Evolutionary conservation across 2,797 vertebrate species (phyloP).

Genomic region (Triplophysa yarkandensis): DNA sequence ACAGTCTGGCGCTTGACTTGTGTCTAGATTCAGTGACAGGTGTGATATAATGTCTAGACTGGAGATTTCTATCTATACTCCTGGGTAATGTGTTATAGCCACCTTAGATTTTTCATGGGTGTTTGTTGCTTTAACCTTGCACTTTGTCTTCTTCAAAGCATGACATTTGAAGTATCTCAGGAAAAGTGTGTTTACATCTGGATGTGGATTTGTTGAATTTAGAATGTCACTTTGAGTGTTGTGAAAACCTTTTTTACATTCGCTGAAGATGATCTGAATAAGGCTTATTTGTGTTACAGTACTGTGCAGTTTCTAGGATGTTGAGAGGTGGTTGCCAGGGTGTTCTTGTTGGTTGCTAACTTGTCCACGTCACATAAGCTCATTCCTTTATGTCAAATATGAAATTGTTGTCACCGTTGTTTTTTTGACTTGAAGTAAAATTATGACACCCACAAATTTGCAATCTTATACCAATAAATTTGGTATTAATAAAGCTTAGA

Average conservation of each 20-base stretch:
- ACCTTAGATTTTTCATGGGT: slow-evolving; percentile 61
- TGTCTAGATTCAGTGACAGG: slow-evolving; percentile 58
- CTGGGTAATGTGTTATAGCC: slow-evolving; percentile 61
- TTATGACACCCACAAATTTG: no score
- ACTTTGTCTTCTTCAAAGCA: slow-evolving; percentile 57
- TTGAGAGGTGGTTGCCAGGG: background rate
- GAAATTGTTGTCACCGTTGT: background rate
- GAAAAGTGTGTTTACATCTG: no score
- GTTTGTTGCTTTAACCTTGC: slow-evolving; percentile 66
- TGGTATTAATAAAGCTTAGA: no score
- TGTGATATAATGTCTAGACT: slow-evolving; percentile 73
- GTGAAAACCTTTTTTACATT: background rate
- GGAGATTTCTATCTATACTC: slow-evolving; percentile 55
- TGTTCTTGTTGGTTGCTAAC: background rate
- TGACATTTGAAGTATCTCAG: no score
- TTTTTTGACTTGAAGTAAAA: no score
- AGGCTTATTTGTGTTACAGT: no score
- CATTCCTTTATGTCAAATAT: background rate
- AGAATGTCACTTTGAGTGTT: no score
- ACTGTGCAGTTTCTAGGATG: background rate
- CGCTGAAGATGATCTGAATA: background rate
- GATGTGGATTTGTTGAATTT: no score
- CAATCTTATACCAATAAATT: no score
- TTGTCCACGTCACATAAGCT: background rate
- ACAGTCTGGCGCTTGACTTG: slow-evolving; percentile 52